phyloP scores from a whole-genome alignment of 2,888 invertebrate species.

The Eurytoma californica region DNA sequence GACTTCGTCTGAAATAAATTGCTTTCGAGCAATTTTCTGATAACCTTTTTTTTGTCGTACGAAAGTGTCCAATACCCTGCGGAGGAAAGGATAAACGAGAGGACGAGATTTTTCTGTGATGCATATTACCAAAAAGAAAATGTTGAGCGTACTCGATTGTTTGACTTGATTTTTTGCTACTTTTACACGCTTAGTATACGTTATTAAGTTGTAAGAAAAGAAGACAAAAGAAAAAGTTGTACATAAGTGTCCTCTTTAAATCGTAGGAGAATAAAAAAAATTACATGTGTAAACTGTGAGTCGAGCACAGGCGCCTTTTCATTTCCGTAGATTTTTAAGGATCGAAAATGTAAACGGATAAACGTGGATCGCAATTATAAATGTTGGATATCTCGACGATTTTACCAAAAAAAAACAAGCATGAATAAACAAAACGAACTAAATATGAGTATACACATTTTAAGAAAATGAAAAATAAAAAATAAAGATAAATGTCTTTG shows the following conservation, averaged over 20 bases:
- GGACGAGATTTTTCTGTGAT: conserved; percentile 44
- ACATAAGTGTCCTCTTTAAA: conserved; percentile 5
- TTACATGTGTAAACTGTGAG: not conserved
- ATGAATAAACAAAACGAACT: conserved; percentile 20
- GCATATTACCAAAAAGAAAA: conserved; percentile 13
- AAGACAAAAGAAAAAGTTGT: conserved; percentile 7
- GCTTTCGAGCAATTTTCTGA: not conserved
- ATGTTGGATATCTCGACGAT: conserved; percentile 47
- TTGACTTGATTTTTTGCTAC: conserved; percentile 38
- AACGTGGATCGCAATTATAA: conserved; percentile 42
- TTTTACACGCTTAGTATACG: conserved; percentile 40
- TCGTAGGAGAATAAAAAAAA: conserved; percentile 7
- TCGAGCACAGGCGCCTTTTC: not conserved
- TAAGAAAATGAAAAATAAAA: conserved; percentile 28
- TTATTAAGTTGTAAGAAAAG: not conserved
- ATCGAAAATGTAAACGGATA: conserved; percentile 18
- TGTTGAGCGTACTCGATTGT: conserved; percentile 25
- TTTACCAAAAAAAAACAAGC: conserved; percentile 10
- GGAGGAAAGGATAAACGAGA: conserved; percentile 14
- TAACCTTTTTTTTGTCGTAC: not conserved
- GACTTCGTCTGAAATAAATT: no score
- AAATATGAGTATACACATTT: conserved; percentile 28
- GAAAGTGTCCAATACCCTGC: conserved; percentile 4
- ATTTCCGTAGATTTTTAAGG: conserved; percentile 9
- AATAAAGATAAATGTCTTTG: conserved; percentile 46